Evolutionary conservation across 2,113 vertebrate species (phyloP).

Genomic region (Platichthys flesus): DNA sequence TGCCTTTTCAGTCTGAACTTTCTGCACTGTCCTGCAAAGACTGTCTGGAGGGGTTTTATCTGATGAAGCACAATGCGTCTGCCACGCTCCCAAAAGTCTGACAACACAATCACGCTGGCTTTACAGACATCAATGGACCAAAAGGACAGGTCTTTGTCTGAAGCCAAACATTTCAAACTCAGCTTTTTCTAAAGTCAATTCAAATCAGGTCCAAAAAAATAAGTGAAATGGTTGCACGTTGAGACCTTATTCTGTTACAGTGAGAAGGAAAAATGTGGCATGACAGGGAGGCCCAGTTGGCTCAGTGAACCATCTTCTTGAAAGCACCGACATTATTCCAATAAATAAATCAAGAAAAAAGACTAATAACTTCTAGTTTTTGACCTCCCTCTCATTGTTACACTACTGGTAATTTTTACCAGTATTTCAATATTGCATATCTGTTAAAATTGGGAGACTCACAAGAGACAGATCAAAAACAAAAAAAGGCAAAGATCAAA

Average conservation of each 20-base stretch:
- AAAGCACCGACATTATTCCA: no score
- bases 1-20: conserved; percentile 41
- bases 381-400: background rate
- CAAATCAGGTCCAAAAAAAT: conserved; percentile 8
- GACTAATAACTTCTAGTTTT: background rate
- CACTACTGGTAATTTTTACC: no score
- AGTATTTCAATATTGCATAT: no score
- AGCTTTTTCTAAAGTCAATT: conserved; percentile 20
- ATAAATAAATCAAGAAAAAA: no score
- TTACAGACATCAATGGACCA: conserved; percentile 20
- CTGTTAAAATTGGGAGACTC: no score
- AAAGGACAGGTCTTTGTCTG: conserved; percentile 29
- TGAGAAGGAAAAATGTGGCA: no score
- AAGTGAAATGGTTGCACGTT: background rate
- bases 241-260: background rate
- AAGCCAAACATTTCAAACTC: conserved; percentile 20
- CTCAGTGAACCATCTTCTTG: background rate
- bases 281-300: background rate
- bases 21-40: conserved; percentile 5
- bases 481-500: no score
- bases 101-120: conserved; percentile 45
- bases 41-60: conserved; percentile 46
- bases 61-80: conserved; percentile 55
- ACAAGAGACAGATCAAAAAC: no score
- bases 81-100: conserved; percentile 28